Base-by-base conservation (phyloP, 1,140 invertebrate species). In the Eumeta japonica region DNA sequence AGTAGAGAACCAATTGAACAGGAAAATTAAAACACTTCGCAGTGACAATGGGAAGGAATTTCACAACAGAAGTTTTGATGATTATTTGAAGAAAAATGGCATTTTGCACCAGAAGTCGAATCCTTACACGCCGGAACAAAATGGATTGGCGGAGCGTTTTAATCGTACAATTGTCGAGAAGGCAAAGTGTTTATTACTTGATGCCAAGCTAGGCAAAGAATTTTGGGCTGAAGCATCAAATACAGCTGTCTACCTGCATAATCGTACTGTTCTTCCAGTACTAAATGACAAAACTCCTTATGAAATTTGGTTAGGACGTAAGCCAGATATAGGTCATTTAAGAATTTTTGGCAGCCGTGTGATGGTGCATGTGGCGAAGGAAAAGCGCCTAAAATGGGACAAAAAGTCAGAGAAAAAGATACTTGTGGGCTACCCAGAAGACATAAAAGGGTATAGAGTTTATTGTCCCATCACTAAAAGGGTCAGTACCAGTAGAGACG, bases 111-210 rank as follows among this genome's bases (percentile, higher is more conserved):
- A 70, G 37, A 54, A 37, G 19, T 60, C 51, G 9, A 51, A 56
- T 12, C 38, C 57, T 2, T 76, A 77, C 40, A 71, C 57, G 10
- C 63, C 72, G 11, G 44, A 81, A 39, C 62, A 76, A 45, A 81
- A 79, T 53, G 68, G 68, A 7, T 12, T 50, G 3, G 39, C 42
- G 33, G 41, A 58, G 20, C 9, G 43, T n/a, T n/a, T n/a, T n/a
- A n/a, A 16, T 42, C 39, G 13, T 66, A 77, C 35, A 4, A 16
- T 38, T 42, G 20, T 46, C 52, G 12, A 50, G 35, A 24, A 32
- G 37, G 9, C 16, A 39, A 11, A 52, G 49, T 5, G 57, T 67
- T 15, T 73, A 56, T 32, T 71, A 28, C 30, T 46, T 32, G 49
- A 63, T 36, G 42, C 55, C 37, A 39, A 58, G n/a, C n/a, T n/a